Conservation (phyloP, 30 jellyfish, hydroid and myxozoan species). For the Aurelia coerulea region DNA sequence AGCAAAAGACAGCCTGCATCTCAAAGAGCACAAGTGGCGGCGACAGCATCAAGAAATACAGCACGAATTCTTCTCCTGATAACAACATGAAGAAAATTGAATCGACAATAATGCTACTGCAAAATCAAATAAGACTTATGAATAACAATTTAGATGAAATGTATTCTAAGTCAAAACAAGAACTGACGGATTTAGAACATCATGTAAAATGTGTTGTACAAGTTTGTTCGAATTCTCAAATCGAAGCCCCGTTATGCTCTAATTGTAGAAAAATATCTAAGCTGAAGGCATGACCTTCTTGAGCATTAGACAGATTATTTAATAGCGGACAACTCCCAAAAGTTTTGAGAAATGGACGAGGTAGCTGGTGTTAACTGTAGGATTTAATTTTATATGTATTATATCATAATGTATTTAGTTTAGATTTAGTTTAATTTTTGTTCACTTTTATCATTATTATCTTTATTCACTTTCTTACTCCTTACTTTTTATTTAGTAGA, state of each 20-base stretch:
- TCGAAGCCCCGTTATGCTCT: constrained; percentile 47
- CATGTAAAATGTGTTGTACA: constrained; percentile 40
- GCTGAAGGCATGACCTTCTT: constrained; percentile 44
- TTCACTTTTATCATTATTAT: too few species aligned
- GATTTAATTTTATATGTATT: too few species aligned
- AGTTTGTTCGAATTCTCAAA: constrained; percentile 7
- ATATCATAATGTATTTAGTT: too few species aligned
- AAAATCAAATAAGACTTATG: constrained; percentile 69
- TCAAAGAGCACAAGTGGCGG: constrained; percentile 21
- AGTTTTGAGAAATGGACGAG: too few species aligned
- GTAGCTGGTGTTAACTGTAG: too few species aligned
- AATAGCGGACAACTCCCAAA: too few species aligned
- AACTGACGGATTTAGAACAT: constrained; percentile 69
- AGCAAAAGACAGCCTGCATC: too few species aligned
- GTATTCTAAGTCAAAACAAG: constrained; percentile 74
- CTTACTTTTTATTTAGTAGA: too few species aligned
- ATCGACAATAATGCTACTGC: constrained; percentile 42
- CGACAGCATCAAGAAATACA: constrained; percentile 29
- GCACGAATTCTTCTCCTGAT: constrained; percentile 8
- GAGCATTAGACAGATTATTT: too few species aligned
- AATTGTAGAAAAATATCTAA: constrained; percentile 56
- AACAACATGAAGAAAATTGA: constrained; percentile 23
- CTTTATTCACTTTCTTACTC: too few species aligned
- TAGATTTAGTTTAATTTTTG: too few species aligned
- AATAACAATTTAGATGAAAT: constrained; percentile 65